These are phyloP conservation scores for Henicopernis longicauda DNA, from an alignment of 2,113 vertebrate species.

Conservation along the genomic window DNA sequence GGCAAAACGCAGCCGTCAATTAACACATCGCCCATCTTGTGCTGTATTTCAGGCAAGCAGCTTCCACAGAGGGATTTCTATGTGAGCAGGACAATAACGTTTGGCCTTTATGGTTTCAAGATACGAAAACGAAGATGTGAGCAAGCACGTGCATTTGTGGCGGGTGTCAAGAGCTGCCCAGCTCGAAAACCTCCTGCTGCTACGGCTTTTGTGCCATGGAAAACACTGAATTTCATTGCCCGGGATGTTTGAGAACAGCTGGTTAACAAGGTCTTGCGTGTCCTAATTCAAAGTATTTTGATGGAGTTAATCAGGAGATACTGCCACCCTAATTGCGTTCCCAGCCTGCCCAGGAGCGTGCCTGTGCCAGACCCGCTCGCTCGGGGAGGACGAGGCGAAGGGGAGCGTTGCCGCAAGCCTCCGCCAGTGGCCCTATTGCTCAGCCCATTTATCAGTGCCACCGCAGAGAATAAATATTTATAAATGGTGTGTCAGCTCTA, in stretches of 20 bases:
- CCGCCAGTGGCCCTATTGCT: not conserved
- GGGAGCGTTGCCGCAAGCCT: not conserved
- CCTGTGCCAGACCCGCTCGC: not conserved
- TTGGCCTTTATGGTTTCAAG: not conserved
- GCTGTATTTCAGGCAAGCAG: not conserved
- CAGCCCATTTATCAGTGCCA: constrained; percentile 54
- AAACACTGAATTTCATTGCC: not conserved
- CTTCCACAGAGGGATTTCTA: not conserved
- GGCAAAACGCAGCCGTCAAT: accelerated
- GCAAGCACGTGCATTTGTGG: accelerated
- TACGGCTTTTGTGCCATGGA: not conserved
- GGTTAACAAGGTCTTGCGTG: not conserved
- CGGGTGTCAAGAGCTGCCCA: not conserved
- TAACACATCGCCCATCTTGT: accelerated
- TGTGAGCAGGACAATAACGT: not conserved
- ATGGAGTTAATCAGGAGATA: not conserved
- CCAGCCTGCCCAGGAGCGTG: constrained; percentile 42
- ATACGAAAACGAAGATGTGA: accelerated
- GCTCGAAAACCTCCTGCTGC: not conserved
- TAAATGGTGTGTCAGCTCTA: constrained; percentile 53
- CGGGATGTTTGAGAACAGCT: not conserved
- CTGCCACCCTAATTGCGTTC: not conserved
- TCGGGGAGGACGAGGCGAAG: not conserved
- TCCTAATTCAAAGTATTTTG: not conserved
- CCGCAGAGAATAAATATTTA: constrained; percentile 53